Conservation (phyloP, 2,113 vertebrate species). For the Noturus placidus region DNA sequence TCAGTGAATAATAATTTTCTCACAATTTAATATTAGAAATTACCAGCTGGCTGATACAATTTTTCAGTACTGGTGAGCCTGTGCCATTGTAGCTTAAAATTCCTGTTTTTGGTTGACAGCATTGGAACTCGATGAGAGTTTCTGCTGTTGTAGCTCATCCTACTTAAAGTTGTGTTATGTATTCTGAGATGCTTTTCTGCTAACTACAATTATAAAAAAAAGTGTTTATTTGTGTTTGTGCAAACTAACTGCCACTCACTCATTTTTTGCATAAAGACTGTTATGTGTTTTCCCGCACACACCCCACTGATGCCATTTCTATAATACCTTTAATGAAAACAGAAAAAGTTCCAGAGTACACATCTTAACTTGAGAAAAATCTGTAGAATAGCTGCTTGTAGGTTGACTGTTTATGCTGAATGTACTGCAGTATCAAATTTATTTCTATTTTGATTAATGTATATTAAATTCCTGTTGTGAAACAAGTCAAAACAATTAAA, state of each 20-base stretch:
- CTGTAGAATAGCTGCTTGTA: background rate
- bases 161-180: background rate
- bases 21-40: background rate
- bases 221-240: background rate
- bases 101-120: background rate
- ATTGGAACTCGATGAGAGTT: background rate
- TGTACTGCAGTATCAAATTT: background rate
- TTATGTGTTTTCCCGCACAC: no score
- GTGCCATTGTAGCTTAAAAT: background rate
- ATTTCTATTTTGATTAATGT: background rate
- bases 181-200: background rate
- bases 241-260: background rate
- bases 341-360: background rate
- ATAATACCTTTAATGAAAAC: background rate
- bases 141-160: background rate
- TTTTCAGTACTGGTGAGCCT: background rate
- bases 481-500: background rate
- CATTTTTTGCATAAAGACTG: background rate
- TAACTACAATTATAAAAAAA: background rate
- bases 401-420: background rate
- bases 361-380: background rate
- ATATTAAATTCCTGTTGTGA: background rate
- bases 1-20: background rate
- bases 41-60: background rate
- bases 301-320: background rate